phyloP scores from a whole-genome alignment of 2,888 invertebrate genomes.

The Conchocele bisecta region DNA sequence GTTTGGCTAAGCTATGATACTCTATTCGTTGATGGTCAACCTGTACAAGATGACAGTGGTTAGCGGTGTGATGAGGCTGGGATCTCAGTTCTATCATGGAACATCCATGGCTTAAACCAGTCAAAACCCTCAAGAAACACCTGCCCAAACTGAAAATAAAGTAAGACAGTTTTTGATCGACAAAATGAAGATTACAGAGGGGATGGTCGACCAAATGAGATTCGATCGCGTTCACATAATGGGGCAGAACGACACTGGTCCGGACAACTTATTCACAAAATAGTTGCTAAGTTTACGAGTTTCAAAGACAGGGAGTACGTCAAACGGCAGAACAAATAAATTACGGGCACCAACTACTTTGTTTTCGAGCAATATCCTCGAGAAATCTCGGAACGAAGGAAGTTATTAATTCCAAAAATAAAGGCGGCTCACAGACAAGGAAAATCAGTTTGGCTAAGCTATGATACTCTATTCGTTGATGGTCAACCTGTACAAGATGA shows the following conservation, averaged over 20 bases:
- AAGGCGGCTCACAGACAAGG: background rate
- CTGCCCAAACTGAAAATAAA: no score
- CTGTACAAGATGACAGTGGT: background rate
- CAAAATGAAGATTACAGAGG: no score
- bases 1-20: no score
- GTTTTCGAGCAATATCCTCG: background rate
- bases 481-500: constrained; percentile 3
- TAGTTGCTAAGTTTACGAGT: background rate
- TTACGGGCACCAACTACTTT: background rate
- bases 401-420: background rate
- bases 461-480: no score
- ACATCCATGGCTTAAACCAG: background rate
- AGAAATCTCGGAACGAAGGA: constrained; percentile 5
- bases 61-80: constrained; percentile 6
- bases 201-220: no score
- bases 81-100: no score
- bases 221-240: no score
- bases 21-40: constrained; percentile 7
- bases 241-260: no score
- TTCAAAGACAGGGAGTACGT: constrained; percentile 3
- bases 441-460: background rate
- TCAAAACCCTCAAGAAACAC: no score
- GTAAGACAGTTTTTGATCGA: no score
- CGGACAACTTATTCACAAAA: background rate
- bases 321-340: background rate